Evolutionary conservation across 2,797 vertebrate genomes (phyloP), one percentile per base, ranked within the genome.

Genomic region (Morelia viridis): DNA sequence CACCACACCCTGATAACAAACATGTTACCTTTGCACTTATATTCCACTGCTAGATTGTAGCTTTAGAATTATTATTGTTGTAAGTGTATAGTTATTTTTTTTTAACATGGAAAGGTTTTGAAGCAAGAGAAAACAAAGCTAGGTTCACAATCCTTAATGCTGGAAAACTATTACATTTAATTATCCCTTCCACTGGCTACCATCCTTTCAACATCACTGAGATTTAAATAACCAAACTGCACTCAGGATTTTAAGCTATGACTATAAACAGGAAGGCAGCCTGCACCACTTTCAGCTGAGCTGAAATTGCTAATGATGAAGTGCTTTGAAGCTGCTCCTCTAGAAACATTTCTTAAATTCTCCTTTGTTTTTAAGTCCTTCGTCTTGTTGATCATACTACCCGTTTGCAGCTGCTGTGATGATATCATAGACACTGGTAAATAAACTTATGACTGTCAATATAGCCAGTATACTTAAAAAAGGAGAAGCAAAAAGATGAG

Each of bases 1-100:
- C 97, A 97, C 98, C 98, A 98, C 98, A 98, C 98, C 98, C 98
- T 93, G 97, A 90, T 96, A 95, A 92, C 19, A 90, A 90, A 95
- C 91, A 93, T 50, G 41, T 46, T 8, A 96, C 95, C 97, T 97
- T 97, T 94, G 95, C 5, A 11, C 35, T 93, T 92, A 96, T 95
- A 94, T 87, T 93, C 95, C 96, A 96, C 95, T 96, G 87, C 4
- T 19, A 96, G 83, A 85, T 89, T 87, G 89, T n/a, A 41, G 90
- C 92, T 94, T 64, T 41, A 89, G 26, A 31, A 83, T n/a, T 41
- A 60, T 22, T 57, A 0, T 28, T 3, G 64, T 91, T 61, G 64
- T 88, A 4, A 0, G 1, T 0, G 24, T 6, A 5, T 91, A 91
- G 83, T 11, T 83, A 46, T 91, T 35, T 88, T 62, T 35, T 85